Conservation (phyloP, 2,888 invertebrate species). For the Mesochorus sp. region DNA sequence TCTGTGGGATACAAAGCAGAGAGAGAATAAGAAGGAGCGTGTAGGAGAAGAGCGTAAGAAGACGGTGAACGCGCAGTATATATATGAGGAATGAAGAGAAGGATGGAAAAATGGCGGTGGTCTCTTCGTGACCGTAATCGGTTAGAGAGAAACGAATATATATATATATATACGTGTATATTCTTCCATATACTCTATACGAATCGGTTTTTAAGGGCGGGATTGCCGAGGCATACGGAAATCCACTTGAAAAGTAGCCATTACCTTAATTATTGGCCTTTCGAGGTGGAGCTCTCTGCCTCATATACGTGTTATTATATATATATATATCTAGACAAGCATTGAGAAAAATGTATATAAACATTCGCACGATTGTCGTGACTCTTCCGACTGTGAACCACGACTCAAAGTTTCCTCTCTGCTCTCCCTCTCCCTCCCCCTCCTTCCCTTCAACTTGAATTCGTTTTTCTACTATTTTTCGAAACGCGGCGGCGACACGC, state of each 20-base stretch:
- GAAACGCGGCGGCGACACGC: neutral
- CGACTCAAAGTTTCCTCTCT: neutral
- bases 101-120: slow-evolving; percentile 55
- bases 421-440: neutral
- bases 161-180: neutral
- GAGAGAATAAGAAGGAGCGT: slow-evolving; percentile 13
- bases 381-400: slow-evolving; percentile 26
- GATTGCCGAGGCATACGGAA: slow-evolving; percentile 74
- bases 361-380: slow-evolving; percentile 26
- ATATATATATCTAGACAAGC: too few relatives aligned
- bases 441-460: neutral
- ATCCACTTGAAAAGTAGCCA: slow-evolving; percentile 81
- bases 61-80: neutral
- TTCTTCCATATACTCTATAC: slow-evolving; percentile 8
- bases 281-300: slow-evolving; percentile 69
- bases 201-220: slow-evolving; percentile 68
- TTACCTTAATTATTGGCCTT: slow-evolving; percentile 81
- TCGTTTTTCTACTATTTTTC: neutral
- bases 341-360: neutral
- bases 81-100: slow-evolving; percentile 36
- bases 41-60: slow-evolving; percentile 4
- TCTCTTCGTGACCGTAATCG: slow-evolving; percentile 79
- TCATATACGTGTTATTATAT: too few relatives aligned
- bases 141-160: slow-evolving; percentile 64
- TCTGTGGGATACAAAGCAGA: slow-evolving; percentile 35